Evolutionary conservation across 2,113 vertebrate genomes (phyloP), one percentile per base, ranked within the genome.

Genomic region (Psephotus haematonotus): DNA sequence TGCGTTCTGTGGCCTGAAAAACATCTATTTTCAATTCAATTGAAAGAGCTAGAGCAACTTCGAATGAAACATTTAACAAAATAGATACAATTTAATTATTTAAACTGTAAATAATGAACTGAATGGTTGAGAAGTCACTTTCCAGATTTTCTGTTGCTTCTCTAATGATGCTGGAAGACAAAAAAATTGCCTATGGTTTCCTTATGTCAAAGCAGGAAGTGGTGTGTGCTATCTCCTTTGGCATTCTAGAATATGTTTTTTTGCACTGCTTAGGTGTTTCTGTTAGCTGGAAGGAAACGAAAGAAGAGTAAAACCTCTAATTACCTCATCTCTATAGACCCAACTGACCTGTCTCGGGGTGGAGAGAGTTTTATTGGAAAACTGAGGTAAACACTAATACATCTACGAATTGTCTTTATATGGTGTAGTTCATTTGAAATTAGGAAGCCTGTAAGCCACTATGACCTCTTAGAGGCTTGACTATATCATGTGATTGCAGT

Each of bases 301-400:
- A 99, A 99, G 99, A 99, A 99, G 98, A 99, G 99, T 96, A 99
- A 99, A 98, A 99, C 99, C 71, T 99, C 99, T 55, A 99, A 99
- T 99, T 99, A 99, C 98, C 99, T 99, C 98, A 99, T 99, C 97
- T 99, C 99, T 96, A 99, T 99, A 93, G 99, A 99, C 97, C 99
- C 99, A 68, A 99, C 99, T 44, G 99, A 99, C 97, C 97, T 99
- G 95, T 99, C 99, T 91, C 98, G 99, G 91, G 99, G 99, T 90
- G 99, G 99, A 92, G 99, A 99, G 97, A 99, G 99, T 97, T 99
- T 99, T 97, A 99, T 99, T 82, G 99, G 99, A 93, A 99, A 99
- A 98, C 97, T 99, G 82, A 99, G 99, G 99, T 99, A 98, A 96
- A 92, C 25, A 64, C 24, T 47, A 60, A 81, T 50, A 47, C 35